Percentiles rank a stretch among this genome's conserved stretches.
phyloP scores from a whole-genome alignment of 2,113 vertebrate species.

The Lasiurus cinereus region DNA sequence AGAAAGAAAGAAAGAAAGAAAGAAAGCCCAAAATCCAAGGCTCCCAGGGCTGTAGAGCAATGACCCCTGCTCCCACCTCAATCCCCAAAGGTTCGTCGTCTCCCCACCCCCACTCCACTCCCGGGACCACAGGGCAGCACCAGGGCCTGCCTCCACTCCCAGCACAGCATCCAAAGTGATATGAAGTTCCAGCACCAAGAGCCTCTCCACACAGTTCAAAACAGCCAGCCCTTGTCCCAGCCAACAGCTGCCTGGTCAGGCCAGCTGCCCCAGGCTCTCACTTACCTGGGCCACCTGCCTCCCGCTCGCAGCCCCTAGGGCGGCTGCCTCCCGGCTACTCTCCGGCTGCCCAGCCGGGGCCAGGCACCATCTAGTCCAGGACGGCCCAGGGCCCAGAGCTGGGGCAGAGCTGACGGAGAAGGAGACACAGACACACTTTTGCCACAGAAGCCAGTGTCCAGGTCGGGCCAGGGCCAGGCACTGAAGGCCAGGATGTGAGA shows the following conservation, averaged over 20 bases:
- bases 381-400: background rate
- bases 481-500: too few relatives aligned
- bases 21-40: background rate
- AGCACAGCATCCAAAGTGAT: background rate
- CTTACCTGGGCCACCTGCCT: slow-evolving; percentile 50
- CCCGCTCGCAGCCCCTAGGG: background rate
- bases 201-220: background rate
- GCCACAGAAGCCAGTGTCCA: background rate
- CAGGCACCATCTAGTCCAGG: background rate
- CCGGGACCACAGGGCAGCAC: accelerated
- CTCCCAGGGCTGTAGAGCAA: accelerated
- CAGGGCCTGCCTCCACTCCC: background rate
- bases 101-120: background rate
- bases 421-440: accelerated
- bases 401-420: background rate
- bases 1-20: too few relatives aligned
- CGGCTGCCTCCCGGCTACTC: background rate
- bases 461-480: background rate
- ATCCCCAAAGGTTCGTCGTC: background rate
- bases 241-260: too few relatives aligned
- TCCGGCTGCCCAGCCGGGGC: background rate
- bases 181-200: background rate
- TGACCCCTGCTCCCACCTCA: accelerated
- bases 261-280: background rate
- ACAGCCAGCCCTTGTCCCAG: background rate